Conservation (phyloP, 2,888 invertebrate genomes). For the Coleophora deauratella region DNA sequence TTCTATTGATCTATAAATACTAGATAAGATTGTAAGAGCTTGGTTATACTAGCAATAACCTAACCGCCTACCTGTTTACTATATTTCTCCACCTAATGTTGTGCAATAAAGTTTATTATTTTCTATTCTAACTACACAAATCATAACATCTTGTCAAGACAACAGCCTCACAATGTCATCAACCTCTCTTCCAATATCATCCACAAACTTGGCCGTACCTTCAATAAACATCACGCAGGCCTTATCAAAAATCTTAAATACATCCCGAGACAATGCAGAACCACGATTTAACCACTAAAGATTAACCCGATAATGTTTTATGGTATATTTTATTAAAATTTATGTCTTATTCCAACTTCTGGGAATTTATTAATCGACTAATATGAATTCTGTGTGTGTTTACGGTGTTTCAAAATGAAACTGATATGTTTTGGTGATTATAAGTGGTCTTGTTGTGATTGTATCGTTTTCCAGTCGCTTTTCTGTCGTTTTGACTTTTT, state of each 20-base stretch:
- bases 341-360: constrained; percentile 69
- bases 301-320: constrained; percentile 43
- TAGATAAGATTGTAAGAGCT: too few species aligned
- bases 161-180: constrained; percentile 16
- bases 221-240: constrained; percentile 11
- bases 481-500: constrained; percentile 2
- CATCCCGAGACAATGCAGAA: constrained; percentile 12
- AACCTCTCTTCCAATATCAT: constrained; percentile 19
- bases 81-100: too few species aligned
- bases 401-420: constrained; percentile 36
- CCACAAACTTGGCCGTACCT: constrained; percentile 7
- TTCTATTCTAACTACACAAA: too few species aligned
- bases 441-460: constrained; percentile 7
- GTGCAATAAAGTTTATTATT: too few species aligned
- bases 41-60: too few species aligned
- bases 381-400: constrained; percentile 66
- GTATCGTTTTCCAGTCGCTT: constrained; percentile 8
- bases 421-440: constrained; percentile 34
- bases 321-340: constrained; percentile 67
- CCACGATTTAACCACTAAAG: constrained; percentile 37
- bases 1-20: neutral
- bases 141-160: constrained; percentile 3
- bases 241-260: constrained; percentile 13
- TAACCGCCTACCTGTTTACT: too few species aligned
- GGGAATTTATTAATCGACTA: constrained; percentile 69